Evolutionary conservation across 2,888 invertebrate species (phyloP), one percentile per base, ranked within the genome.

Genomic region (Phorcus lineatus): DNA sequence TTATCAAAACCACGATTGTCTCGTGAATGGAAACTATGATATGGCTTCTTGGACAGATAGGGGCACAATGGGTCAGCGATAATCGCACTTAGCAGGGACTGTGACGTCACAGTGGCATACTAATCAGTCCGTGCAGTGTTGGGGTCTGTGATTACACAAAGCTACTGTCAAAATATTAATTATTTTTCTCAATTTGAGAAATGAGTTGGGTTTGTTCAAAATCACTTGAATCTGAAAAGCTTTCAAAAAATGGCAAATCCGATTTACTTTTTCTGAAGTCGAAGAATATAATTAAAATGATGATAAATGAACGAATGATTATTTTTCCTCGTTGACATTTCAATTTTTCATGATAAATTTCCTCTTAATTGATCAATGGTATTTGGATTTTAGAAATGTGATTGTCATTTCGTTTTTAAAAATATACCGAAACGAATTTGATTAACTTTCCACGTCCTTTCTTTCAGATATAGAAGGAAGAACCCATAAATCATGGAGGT

Each of bases 101-200:
- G 47, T 47, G 47, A 47, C 47, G 47, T 47, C 47, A 47, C 47
- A 47, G 11, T 47, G 47, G 47, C 47, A 47, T 47, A 24, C 28
- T 28, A 62, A 62, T 62, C 62, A 62, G 28, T 28, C 28, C 24
- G 62, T 62, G 62, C 16, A 62, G 62, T 24, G 28, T 28, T 9
- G 24, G 62, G 28, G 17, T 70, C 31, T 40, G 19, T 70, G 70
- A 70, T 70, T 70, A 36, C 31, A 36, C 70, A 17, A 17, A 36
- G 19, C 36, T 19, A 70, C 70, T 70, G 70, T 70, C 70, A 70
- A 70, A 70, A 70, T 70, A 31, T 70, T 70, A 70, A 70, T 70
- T 70, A 70, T 70, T 36, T 70, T 36, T 28, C 62, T 36, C 70
- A 31, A 70, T 31, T 70, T 70, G 70, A 70, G 70, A 36, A 70